Evolutionary conservation across 2,797 vertebrate genomes (phyloP), one percentile per base, ranked within the genome.

Genomic region (Gymnoscopelus microlampas): DNA sequence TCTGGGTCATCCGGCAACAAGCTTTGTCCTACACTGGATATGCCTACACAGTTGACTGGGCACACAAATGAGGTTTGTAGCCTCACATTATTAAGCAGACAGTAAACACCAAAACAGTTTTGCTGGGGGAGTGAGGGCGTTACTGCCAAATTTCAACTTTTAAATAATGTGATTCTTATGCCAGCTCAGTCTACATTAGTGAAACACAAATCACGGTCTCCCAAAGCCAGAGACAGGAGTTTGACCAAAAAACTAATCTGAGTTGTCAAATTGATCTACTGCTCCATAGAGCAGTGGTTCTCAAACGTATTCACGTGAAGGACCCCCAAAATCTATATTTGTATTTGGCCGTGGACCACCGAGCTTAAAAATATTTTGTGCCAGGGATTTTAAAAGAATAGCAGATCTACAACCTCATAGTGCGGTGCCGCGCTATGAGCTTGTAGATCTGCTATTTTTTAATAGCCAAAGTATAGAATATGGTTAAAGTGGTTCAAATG

Each of bases 11-110:
- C 81, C 75, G 69, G 72, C 73, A 73, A 71, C 13, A 68, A 50
- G 62, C 80, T 82, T 85, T 90, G 87, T 87, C 79, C 84, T 50
- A 76, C 66, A 74, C 55, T 72, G 70, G 78, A 78, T 66, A 59
- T 79, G 76, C 49, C 54, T 80, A 63, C 71, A 88, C 86, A 87
- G 85, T 80, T 83, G 83, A 86, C 82, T 85, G 84, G 63, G 60
- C 74, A 84, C 76, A 89, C 83, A 88, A 90, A 88, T 84, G 76
- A 75, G 79, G 79, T 87, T 83, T 83, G 76, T 80, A 78, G 78
- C 63, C 65, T 83, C 54, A 71, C 71, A 85, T 84, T 85, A 76
- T 82, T 65, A 84, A 81, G 67, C 76, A 74, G 66, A 83, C 83
- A 83, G 76, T 78, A 79, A 77, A 82, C 84, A 74, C 48, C 69